Base-by-base conservation (phyloP, 1,140 invertebrate genomes). In the Lordiphosa stackelbergi region DNA sequence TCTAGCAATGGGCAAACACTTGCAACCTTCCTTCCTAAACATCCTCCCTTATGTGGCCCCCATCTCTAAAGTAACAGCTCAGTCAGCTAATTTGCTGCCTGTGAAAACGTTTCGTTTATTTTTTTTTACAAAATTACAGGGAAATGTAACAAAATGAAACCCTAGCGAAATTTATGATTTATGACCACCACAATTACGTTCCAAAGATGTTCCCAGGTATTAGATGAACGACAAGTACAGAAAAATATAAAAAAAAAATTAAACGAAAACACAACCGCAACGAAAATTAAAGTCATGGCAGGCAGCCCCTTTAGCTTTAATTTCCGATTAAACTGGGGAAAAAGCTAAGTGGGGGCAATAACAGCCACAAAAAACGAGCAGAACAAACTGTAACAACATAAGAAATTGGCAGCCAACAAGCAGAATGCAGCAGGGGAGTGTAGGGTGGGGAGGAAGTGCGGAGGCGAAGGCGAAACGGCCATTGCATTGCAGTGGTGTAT, bases 241-340 rank as follows among this genome's bases (percentile, higher is more conserved):
- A 46, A 41, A 22, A 45, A 43, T 19, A 34, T 16, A 11, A 34
- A 28, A 11, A 34, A 28, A 43, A 37, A 43, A 37, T 3, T 34
- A 53, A 66, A 55, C 64, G 45, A 45, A 74, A 62, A 60, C 47
- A 56, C 52, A 69, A 66, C 59, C 75, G 77, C 59, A 79, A 74
- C 63, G 60, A 77, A 81, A 81, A 84, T 83, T 83, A 77, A 83
- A 81, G 64, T 83, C 77, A 78, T 81, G 77, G 65, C 69, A 56
- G 65, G 69, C 60, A 74, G 63, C 73, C 73, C 69, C 64, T 72
- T 69, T 72, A 74, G 78, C 74, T 84, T 84, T 83, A 84, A 84
- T 84, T 84, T 85, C 79, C 69, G 78, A 84, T 84, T 84, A 85
- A 84, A 66, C 45, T 61, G 24, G 57, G 59, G 36, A 48, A 64